Base-by-base conservation (phyloP, 2,888 invertebrate species). In the Oscheius sp. region DNA sequence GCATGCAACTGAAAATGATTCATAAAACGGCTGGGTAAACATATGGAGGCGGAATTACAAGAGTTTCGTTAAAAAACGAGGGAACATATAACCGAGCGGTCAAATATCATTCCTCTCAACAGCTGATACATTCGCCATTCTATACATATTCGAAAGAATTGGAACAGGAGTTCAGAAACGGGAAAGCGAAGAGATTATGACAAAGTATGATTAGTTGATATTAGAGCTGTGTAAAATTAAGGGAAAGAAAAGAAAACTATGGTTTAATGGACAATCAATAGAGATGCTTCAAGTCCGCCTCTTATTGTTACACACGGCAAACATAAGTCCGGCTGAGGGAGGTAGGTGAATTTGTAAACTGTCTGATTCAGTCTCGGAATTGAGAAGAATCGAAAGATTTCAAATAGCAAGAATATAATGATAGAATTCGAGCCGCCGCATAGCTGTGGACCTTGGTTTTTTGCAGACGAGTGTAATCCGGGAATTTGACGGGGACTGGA, bases 271-370 rank as follows among this genome's bases (percentile, higher is more conserved):
- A 59, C 44, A 59, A 59, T 59, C 59, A 59, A 59, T 59, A 59
- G 59, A 20, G 54, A 54, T 54, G 54, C 17, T 20, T 32, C 32
- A 54, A 32, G 54, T 54, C 54, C 28, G 41, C 30, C 59, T 44
- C 59, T 59, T 59, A 59, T 59, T 59, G 59, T 59, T 59, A 59
- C 59, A 59, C 59, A 38, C 12, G 36, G 33, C 59, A 59, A 59
- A 59, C 59, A 59, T 41, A 41, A 38, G 57, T 41, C 57, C 57
- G 44, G 59, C 59, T 44, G 54, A 32, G 54, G 20, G 41, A 41
- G n/a, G 41, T 17, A 20, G 50, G 12, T 12, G 20, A 12, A 50
- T 28, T 8, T 4, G 6, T 20, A 12, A 28, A 50, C 22, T 47
- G n/a, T 45, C 12, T 6, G 22, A 47, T 20, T n/a, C n/a, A n/a